A percentile compares a stretch with the other conserved stretches of the same genome.
phyloP scores from a whole-genome alignment of 2,888 invertebrate species.

The Desoria tigrina region DNA sequence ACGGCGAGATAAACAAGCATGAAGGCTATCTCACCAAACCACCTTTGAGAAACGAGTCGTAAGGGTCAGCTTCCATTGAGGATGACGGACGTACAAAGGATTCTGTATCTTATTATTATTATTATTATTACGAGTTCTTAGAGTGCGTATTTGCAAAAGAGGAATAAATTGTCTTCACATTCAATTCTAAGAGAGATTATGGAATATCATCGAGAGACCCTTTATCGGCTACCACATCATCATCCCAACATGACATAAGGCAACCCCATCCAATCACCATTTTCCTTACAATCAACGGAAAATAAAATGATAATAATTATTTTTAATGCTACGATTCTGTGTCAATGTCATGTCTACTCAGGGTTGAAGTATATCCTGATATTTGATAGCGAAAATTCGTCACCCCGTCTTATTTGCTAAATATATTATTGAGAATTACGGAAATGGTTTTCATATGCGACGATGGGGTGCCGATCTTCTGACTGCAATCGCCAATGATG shows the following conservation, averaged over 20 bases:
- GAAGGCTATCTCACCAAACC: slow-evolving; percentile 3
- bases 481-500: too few species aligned
- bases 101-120: neutral
- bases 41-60: neutral
- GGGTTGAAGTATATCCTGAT: neutral
- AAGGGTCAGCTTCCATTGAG: slow-evolving; percentile 3
- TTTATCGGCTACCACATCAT: neutral
- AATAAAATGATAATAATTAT: slow-evolving; percentile 22
- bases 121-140: neutral
- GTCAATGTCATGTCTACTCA: slow-evolving; percentile 20
- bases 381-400: slow-evolving; percentile 1
- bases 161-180: slow-evolving; percentile 14
- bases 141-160: neutral
- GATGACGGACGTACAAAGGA: slow-evolving; percentile 5
- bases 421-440: too few species aligned
- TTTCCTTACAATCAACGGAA: slow-evolving; percentile 23
- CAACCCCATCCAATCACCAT: slow-evolving; percentile 12
- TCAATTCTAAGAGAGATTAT: neutral
- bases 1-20: neutral
- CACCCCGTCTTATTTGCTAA: neutral
- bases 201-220: neutral
- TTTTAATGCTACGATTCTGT: slow-evolving; percentile 20
- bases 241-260: neutral
- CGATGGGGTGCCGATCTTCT: too few species aligned
- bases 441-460: too few species aligned